Percentiles rank a stretch among this genome's conserved stretches.
phyloP scores from a whole-genome alignment of 2,113 vertebrate species.

The Passerina amoena region DNA sequence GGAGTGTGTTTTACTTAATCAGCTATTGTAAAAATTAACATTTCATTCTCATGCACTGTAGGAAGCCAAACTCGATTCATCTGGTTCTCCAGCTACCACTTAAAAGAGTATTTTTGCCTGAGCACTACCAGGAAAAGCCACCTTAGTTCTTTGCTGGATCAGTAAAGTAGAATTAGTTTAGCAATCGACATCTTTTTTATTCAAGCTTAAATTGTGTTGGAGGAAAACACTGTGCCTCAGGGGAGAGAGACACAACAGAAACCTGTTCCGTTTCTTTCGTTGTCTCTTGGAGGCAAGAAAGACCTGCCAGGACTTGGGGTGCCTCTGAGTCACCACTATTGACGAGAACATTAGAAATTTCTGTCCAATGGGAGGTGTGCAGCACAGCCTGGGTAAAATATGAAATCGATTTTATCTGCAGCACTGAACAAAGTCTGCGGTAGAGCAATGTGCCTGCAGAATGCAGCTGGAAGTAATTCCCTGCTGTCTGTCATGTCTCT shows the following conservation, averaged over 20 bases:
- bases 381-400: not conserved
- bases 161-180: not conserved
- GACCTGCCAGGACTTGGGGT: not conserved
- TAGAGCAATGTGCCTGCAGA: not conserved
- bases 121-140: not conserved
- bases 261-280: not conserved
- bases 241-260: not conserved
- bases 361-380: not conserved
- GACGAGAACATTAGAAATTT: not conserved
- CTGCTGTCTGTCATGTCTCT: not conserved
- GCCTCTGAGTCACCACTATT: not conserved
- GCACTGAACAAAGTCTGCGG: not conserved
- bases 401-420: not conserved
- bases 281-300: not conserved
- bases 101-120: not conserved
- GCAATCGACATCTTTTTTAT: not conserved
- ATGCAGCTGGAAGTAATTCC: not conserved
- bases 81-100: not conserved
- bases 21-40: constrained; percentile 39
- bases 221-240: constrained; percentile 3
- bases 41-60: not conserved
- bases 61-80: not conserved
- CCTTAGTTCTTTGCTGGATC: not conserved
- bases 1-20: not conserved
- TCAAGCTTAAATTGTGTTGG: not conserved